phyloP scores from a whole-genome alignment of 2,888 invertebrate genomes.

The Brachyopa scutellaris region DNA sequence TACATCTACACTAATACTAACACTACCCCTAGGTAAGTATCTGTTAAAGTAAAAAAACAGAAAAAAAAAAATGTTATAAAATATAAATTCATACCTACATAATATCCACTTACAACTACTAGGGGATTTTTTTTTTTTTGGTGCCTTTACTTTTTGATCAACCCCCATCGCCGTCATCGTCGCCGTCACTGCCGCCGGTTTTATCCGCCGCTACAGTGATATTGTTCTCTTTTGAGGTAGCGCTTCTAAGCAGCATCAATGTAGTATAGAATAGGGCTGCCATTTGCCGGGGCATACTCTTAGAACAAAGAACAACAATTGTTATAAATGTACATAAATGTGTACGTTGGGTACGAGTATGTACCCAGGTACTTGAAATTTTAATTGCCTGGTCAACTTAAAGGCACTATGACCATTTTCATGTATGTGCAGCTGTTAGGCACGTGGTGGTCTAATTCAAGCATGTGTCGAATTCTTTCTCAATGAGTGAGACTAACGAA shows the following conservation, averaged over 20 bases:
- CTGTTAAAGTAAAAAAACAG: constrained; percentile 52
- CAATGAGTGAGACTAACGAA: not conserved
- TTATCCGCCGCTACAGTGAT: constrained; percentile 39
- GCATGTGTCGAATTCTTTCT: too few relatives aligned
- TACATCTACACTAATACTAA: constrained; percentile 67
- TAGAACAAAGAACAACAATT: not conserved
- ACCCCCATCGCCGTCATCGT: constrained; percentile 67
- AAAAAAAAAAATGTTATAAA: constrained; percentile 63
- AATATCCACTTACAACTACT: constrained; percentile 79
- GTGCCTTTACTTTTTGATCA: constrained; percentile 63
- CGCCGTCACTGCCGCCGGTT: constrained; percentile 38
- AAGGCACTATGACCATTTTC: not conserved
- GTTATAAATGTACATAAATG: constrained; percentile 3
- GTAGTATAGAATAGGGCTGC: constrained; percentile 65
- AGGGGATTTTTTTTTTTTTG: constrained; percentile 71
- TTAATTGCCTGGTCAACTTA: not conserved
- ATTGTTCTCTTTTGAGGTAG: constrained; percentile 33
- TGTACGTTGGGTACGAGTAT: constrained; percentile 7
- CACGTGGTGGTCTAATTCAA: not conserved
- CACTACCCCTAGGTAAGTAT: constrained; percentile 68
- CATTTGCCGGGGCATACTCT: constrained; percentile 2
- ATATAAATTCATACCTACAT: constrained; percentile 73
- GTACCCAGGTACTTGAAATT: constrained; percentile 7
- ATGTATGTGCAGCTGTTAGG: not conserved
- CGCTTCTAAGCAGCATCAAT: constrained; percentile 67